Conservation (phyloP, 2,888 invertebrate genomes). For the Spialia ferax region DNA sequence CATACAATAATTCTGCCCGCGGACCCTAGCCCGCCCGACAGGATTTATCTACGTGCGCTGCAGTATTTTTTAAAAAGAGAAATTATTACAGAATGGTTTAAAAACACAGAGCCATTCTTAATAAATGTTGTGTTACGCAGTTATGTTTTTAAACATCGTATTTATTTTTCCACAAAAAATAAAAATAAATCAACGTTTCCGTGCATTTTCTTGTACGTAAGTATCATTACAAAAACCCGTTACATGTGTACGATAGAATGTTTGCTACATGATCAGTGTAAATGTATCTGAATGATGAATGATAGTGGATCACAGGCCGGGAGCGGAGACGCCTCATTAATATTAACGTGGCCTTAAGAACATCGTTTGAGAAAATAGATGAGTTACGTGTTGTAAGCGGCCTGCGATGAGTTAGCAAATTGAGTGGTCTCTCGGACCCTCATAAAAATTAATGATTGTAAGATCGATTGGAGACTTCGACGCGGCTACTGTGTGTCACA, state of each 20-base stretch:
- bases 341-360: conserved; percentile 26
- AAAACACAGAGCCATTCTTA: too few species aligned
- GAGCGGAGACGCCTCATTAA: conserved; percentile 13
- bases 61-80: background rate
- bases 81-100: background rate
- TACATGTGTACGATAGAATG: background rate
- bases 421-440: conserved; percentile 19
- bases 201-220: too few species aligned
- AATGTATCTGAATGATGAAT: conserved; percentile 18
- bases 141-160: too few species aligned
- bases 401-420: conserved; percentile 25
- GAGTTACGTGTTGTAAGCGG: conserved; percentile 17
- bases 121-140: too few species aligned
- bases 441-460: conserved; percentile 16
- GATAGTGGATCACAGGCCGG: background rate
- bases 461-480: background rate
- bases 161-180: too few species aligned
- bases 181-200: too few species aligned
- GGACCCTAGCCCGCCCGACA: background rate
- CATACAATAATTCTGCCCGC: background rate
- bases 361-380: conserved; percentile 28
- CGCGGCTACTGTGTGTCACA: background rate
- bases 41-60: background rate
- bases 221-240: background rate
- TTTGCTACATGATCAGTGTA: conserved; percentile 2